Evolutionary conservation across 1,140 invertebrate species (phyloP).

Genomic region (Temnothorax nylanderi): DNA sequence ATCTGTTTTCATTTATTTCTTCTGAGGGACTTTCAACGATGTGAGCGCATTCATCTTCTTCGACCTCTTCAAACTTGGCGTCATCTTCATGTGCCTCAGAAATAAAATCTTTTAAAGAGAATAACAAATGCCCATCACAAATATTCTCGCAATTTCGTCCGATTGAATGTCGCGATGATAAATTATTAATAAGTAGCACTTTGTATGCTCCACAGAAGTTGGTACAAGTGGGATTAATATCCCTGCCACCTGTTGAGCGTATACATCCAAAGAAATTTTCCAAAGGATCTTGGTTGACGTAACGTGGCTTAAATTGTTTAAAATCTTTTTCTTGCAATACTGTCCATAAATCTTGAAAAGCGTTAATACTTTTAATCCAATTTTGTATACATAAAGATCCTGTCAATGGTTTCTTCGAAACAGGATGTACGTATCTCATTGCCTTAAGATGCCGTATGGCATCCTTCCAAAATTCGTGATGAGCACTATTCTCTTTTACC

Average conservation of each 20-base stretch:
- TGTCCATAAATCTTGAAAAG: background rate
- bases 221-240: background rate
- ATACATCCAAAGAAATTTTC: too few species aligned
- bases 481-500: background rate
- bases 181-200: too few species aligned
- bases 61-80: too few species aligned
- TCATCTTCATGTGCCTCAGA: too few species aligned
- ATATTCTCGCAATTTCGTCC: too few species aligned
- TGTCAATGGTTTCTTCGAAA: background rate
- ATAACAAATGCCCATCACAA: too few species aligned
- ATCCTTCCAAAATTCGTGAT: background rate
- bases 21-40: too few species aligned
- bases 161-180: too few species aligned
- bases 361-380: background rate
- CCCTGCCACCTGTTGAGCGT: background rate
- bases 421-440: background rate
- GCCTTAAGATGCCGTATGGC: too few species aligned
- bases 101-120: too few species aligned
- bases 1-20: too few species aligned
- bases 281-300: background rate
- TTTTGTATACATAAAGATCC: background rate
- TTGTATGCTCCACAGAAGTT: background rate
- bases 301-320: background rate
- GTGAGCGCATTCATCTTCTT: too few species aligned
- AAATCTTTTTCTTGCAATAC: background rate